Percentiles rank a stretch among this genome's conserved stretches.
These are phyloP conservation scores for Hypothenemus hampei DNA, from an alignment of 1,140 invertebrate genomes.

Conservation along the genomic window DNA sequence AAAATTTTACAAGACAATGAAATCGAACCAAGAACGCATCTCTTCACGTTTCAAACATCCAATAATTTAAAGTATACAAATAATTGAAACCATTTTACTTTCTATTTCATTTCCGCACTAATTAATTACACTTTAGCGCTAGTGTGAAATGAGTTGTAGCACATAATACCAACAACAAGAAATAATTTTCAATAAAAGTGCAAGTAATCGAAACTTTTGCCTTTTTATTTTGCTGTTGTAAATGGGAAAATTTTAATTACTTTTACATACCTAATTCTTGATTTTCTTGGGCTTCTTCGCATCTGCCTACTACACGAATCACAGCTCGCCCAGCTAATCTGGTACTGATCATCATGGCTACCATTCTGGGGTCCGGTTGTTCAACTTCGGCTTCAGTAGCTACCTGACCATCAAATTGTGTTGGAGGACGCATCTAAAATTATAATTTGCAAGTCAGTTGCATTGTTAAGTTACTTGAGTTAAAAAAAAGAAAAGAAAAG, in stretches of 20 bases:
- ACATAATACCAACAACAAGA: background rate
- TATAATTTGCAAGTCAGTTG: too few relatives aligned
- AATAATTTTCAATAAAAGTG: conserved; percentile 3
- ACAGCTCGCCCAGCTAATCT: conserved; percentile 78
- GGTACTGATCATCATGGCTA: conserved; percentile 75
- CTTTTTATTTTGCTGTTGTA: conserved; percentile 1
- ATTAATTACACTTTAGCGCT: conserved; percentile 8
- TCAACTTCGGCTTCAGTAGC: conserved; percentile 44
- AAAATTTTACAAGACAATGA: too few relatives aligned
- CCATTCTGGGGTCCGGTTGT: conserved; percentile 53
- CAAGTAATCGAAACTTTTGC: conserved; percentile 9
- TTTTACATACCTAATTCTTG: conserved; percentile 69
- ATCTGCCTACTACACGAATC: conserved; percentile 79
- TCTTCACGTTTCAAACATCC: too few relatives aligned
- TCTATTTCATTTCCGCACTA: conserved; percentile 17
- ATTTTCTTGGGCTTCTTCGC: conserved; percentile 85
- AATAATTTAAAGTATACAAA: conserved; percentile 1
- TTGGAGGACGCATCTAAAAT: conserved; percentile 51
- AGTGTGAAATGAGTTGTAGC: too few relatives aligned
- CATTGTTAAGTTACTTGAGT: too few relatives aligned
- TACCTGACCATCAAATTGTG: conserved; percentile 52
- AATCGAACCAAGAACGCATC: too few relatives aligned
- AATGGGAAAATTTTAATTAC: too few relatives aligned
- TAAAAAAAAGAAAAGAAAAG: too few relatives aligned
- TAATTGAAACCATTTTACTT: conserved; percentile 11